phyloP scores from a whole-genome alignment of 2,797 vertebrate genomes.

The Galaxias olidus region DNA sequence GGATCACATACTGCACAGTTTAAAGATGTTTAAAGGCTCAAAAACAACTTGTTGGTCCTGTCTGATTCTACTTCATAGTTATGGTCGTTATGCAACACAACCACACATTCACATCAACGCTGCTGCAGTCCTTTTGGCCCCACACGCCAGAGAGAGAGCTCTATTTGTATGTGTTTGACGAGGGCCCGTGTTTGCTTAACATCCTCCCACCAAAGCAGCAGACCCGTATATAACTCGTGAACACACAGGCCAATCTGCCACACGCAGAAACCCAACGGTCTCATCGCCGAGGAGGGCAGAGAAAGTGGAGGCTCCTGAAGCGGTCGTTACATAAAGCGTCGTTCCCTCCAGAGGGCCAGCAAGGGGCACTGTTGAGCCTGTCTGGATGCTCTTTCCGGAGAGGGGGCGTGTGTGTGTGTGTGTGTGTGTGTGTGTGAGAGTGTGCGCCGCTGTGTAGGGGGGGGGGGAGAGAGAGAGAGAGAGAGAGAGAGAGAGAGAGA shows the following conservation, averaged over 20 bases:
- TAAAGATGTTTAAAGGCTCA: not conserved
- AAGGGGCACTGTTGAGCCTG: slow-evolving; percentile 68
- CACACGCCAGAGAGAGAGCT: too few species aligned
- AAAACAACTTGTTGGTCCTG: not conserved
- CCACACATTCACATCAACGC: slow-evolving; percentile 23
- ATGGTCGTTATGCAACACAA: slow-evolving; percentile 18
- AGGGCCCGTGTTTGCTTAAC: slow-evolving; percentile 47
- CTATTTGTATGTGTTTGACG: slow-evolving; percentile 34
- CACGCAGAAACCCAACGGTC: slow-evolving; percentile 57
- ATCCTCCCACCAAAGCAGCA: slow-evolving; percentile 53
- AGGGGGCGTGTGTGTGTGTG: not conserved
- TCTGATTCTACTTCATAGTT: slow-evolving; percentile 9
- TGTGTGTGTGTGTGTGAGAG: not conserved
- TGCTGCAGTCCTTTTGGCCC: slow-evolving; percentile 25
- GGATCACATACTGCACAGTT: too few species aligned
- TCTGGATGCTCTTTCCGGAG: not conserved
- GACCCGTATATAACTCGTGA: slow-evolving; percentile 58
- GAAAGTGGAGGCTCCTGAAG: slow-evolving; percentile 62
- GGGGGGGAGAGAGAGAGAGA: not conserved
- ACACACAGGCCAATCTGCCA: slow-evolving; percentile 56
- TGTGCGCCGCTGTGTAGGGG: too few species aligned
- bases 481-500: slow-evolving; percentile 18
- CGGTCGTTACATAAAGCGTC: slow-evolving; percentile 50
- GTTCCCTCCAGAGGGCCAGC: not conserved
- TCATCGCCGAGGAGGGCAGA: slow-evolving; percentile 55